Evolutionary conservation across 2,888 invertebrate genomes (phyloP).

Genomic region (Pristionchus japonicus): DNA sequence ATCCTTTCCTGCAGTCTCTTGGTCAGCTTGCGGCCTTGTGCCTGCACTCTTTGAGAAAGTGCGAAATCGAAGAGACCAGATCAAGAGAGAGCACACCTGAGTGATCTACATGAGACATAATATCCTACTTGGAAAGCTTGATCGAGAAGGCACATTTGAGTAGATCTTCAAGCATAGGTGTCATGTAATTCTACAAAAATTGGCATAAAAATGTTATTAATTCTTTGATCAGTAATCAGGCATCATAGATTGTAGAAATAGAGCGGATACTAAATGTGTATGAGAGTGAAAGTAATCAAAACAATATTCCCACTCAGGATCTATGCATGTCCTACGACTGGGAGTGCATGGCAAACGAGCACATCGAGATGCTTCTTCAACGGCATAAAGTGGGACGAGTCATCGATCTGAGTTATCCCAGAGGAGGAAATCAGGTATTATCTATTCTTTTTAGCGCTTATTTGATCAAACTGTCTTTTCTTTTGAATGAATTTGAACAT

Average conservation of each 20-base stretch:
- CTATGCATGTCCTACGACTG: constrained; percentile 64
- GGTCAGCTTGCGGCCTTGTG: neutral
- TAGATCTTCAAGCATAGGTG: neutral
- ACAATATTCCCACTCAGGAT: constrained; percentile 52
- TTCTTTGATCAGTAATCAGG: too few relatives aligned
- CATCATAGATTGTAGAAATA: neutral
- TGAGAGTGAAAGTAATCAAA: neutral
- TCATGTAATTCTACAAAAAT: neutral
- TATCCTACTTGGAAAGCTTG: neutral
- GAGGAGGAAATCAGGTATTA: constrained; percentile 71
- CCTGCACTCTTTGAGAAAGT: constrained; percentile 5
- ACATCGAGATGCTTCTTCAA: constrained; percentile 71
- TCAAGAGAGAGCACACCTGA: neutral
- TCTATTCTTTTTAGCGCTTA: too few relatives aligned
- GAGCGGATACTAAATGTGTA: neutral
- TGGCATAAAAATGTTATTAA: neutral
- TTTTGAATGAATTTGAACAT: too few relatives aligned
- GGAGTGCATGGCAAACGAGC: constrained; percentile 72
- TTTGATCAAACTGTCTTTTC: too few relatives aligned
- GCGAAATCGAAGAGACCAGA: constrained; percentile 27
- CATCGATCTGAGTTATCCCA: constrained; percentile 69
- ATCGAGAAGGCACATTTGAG: neutral
- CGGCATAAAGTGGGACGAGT: constrained; percentile 68
- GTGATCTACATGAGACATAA: neutral
- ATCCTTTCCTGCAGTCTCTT: neutral